Evolutionary conservation across 2,113 vertebrate species (phyloP).

Genomic region (Ia io): DNA sequence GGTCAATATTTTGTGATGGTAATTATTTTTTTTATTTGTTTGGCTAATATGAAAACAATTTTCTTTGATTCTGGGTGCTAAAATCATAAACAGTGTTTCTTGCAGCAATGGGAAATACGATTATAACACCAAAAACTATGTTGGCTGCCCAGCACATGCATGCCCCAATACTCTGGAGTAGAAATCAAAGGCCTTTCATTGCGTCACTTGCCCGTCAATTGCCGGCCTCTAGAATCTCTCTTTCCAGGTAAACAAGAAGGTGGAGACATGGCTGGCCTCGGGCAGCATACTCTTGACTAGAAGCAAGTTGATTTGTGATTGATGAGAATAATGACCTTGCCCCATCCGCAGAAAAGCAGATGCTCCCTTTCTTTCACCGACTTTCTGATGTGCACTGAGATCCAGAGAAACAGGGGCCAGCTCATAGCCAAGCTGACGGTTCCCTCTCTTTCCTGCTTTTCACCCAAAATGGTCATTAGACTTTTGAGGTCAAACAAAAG

Average conservation of each 20-base stretch:
- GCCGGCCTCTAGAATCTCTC: neutral
- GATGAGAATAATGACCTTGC: neutral
- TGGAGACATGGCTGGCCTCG: neutral
- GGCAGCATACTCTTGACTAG: neutral
- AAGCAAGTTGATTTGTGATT: neutral
- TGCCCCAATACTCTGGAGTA: neutral
- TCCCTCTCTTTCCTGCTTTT: neutral
- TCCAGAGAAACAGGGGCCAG: neutral
- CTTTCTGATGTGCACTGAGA: neutral
- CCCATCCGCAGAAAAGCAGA: neutral
- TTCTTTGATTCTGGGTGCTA: neutral
- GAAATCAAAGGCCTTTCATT: neutral
- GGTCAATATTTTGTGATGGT: neutral
- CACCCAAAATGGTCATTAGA: neutral
- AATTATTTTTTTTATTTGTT: neutral
- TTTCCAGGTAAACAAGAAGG: neutral
- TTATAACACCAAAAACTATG: neutral
- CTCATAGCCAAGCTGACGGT: rapidly evolving
- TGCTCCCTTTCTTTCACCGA: neutral
- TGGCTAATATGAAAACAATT: neutral
- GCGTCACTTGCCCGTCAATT: rapidly evolving
- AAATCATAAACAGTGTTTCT: neutral
- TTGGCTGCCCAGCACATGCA: neutral
- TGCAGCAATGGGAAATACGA: slow-evolving; percentile 17
- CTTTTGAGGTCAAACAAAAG: neutral